These are phyloP conservation scores for Taxidea taxus DNA, from an alignment of 2,113 vertebrate genomes.

Conservation along the genomic window DNA sequence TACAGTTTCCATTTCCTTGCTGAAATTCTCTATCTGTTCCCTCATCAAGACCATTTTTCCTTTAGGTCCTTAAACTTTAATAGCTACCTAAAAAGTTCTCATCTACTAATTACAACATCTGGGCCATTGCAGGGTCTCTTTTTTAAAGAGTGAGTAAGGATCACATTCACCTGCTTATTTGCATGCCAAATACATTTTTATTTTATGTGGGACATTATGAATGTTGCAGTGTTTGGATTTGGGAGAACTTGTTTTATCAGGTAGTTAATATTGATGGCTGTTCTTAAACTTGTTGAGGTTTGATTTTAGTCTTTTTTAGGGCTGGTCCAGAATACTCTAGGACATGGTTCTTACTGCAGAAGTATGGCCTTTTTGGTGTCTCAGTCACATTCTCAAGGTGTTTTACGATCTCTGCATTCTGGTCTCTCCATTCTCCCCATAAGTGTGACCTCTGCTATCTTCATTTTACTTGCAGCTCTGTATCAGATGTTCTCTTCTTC, in stretches of 20 bases:
- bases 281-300: not conserved
- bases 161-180: not conserved
- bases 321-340: not conserved
- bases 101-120: not conserved
- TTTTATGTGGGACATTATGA: not conserved
- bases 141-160: not conserved
- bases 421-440: not conserved
- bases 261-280: not conserved
- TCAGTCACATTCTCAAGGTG: not conserved
- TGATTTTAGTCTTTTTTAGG: not conserved
- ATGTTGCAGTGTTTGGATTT: not conserved
- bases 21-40: not conserved
- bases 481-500: not conserved
- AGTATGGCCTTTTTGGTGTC: not conserved
- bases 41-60: not conserved
- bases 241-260: not conserved
- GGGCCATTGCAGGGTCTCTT: not conserved
- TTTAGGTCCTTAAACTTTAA: not conserved
- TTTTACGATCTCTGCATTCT: not conserved
- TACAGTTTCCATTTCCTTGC: not conserved
- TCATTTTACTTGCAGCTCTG: not conserved
- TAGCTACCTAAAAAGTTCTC: not conserved
- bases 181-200: not conserved
- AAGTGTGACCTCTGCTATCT: not conserved
- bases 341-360: not conserved